Evolutionary conservation across 2,888 invertebrate genomes (phyloP).

Genomic region (Megamerina dolium): DNA sequence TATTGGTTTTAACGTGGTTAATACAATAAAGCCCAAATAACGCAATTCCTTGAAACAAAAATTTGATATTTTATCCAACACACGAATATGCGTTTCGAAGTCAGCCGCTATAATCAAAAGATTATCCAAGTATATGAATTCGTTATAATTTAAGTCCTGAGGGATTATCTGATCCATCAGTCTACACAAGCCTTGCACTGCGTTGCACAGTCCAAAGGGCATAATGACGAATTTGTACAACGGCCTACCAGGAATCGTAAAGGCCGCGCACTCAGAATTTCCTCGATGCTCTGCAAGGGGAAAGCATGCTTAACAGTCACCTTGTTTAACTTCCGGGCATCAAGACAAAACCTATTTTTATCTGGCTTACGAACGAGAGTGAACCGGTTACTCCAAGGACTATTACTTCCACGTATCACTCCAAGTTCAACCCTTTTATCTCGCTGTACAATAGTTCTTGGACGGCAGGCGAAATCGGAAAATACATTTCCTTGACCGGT

Average conservation of each 20-base stretch:
- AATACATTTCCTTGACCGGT: too few species aligned
- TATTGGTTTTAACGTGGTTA: too few species aligned
- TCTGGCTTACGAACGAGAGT: slow-evolving; percentile 12
- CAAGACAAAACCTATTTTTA: slow-evolving; percentile 16
- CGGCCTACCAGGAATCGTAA: slow-evolving; percentile 3
- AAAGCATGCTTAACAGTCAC: slow-evolving; percentile 12
- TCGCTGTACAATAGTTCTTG: slow-evolving; percentile 7
- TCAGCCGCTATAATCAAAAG: slow-evolving; percentile 4
- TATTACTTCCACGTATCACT: slow-evolving; percentile 15
- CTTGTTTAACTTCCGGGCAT: slow-evolving; percentile 25
- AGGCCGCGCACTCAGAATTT: slow-evolving; percentile 2
- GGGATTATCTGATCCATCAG: background rate
- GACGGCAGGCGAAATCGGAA: too few species aligned
- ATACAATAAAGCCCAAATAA: too few species aligned
- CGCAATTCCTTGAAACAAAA: too few species aligned
- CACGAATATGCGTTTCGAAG: too few species aligned
- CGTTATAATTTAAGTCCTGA: background rate
- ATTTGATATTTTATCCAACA: too few species aligned
- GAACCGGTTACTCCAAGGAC: slow-evolving; percentile 8
- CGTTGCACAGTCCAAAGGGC: background rate
- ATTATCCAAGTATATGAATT: slow-evolving; percentile 1
- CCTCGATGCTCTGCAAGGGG: slow-evolving; percentile 4
- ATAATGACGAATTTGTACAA: slow-evolving; percentile 4
- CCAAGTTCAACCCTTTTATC: slow-evolving; percentile 29
- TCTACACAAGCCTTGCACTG: too few species aligned